Conservation (phyloP, 2,888 invertebrate genomes). For the Chymomyza caudatula region DNA sequence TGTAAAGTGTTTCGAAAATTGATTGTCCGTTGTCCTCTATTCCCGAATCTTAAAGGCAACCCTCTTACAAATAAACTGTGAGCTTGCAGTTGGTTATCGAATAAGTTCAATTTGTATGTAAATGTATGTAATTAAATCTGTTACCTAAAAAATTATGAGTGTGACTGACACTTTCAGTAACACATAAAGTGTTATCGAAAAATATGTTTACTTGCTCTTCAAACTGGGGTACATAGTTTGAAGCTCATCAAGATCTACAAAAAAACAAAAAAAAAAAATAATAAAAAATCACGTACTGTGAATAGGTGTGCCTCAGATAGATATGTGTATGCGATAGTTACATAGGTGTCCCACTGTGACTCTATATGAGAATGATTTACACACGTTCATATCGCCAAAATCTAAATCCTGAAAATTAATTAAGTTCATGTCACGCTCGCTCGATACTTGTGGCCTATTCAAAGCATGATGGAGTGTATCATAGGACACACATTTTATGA, state of each 20-base stretch:
- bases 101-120: too few species aligned
- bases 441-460: not conserved
- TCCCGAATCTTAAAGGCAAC: too few species aligned
- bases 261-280: not conserved
- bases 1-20: too few species aligned
- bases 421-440: slow-evolving; percentile 38
- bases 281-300: not conserved
- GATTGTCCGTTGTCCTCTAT: too few species aligned
- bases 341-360: slow-evolving; percentile 34
- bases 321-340: not conserved
- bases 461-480: not conserved
- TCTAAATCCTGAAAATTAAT: slow-evolving; percentile 64
- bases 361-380: slow-evolving; percentile 37
- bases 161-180: not conserved
- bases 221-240: too few species aligned
- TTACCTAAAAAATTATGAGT: not conserved
- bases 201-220: not conserved
- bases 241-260: not conserved
- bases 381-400: slow-evolving; percentile 47
- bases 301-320: not conserved
- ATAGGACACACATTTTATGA: not conserved
- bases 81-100: too few species aligned
- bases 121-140: not conserved
- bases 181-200: not conserved
- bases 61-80: too few species aligned